These are phyloP conservation scores for Lota lota DNA, from an alignment of 2,113 vertebrate genomes.

Conservation along the genomic window DNA sequence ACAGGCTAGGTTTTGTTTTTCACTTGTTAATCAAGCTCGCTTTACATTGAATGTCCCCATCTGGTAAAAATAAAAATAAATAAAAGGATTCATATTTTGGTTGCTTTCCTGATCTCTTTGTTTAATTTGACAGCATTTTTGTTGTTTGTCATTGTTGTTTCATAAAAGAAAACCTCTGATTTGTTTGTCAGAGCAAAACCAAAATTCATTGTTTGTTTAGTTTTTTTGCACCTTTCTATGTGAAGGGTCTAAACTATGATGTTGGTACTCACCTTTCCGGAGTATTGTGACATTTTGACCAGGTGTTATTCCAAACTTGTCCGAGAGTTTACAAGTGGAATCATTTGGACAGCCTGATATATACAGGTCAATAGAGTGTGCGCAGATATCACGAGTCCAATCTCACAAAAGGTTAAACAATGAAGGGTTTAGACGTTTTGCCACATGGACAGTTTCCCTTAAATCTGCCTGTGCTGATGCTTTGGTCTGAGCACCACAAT, in stretches of 20 bases:
- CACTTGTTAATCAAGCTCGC: too few species aligned
- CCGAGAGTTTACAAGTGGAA: constrained; percentile 48
- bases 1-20: too few species aligned
- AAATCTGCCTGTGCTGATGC: constrained; percentile 77
- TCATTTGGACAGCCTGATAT: constrained; percentile 68
- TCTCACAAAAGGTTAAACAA: constrained; percentile 74
- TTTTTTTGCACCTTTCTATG: neutral
- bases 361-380: constrained; percentile 57
- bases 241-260: constrained; percentile 12
- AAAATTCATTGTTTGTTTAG: too few species aligned
- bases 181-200: too few species aligned
- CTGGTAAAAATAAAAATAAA: too few species aligned
- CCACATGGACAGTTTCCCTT: constrained; percentile 78
- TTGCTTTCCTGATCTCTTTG: too few species aligned
- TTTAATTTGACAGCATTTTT: too few species aligned
- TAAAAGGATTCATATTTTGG: too few species aligned
- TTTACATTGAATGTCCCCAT: too few species aligned
- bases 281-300: constrained; percentile 82
- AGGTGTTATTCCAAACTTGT: constrained; percentile 61
- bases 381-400: constrained; percentile 43
- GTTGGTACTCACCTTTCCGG: constrained; percentile 84
- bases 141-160: too few species aligned
- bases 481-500: constrained; percentile 69
- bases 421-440: constrained; percentile 75
- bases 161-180: too few species aligned